These are phyloP conservation scores for Desoria tigrina DNA, from an alignment of 2,888 invertebrate species.

Conservation along the genomic window DNA sequence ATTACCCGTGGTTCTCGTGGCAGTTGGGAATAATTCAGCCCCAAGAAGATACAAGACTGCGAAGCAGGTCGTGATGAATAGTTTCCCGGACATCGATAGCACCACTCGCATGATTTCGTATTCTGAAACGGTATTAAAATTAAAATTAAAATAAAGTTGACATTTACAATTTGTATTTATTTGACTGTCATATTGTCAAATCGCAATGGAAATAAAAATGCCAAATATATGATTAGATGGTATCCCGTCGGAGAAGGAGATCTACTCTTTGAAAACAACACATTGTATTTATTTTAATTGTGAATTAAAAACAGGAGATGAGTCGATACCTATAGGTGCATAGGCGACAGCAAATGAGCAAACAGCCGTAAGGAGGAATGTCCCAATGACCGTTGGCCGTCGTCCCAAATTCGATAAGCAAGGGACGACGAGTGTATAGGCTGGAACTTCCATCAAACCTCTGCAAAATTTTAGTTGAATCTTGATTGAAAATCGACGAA, in stretches of 20 bases:
- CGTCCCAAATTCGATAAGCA: constrained; percentile 24
- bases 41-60: constrained; percentile 46
- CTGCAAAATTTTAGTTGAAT: constrained; percentile 6
- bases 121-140: no score
- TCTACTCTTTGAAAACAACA: no score
- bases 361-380: constrained; percentile 31
- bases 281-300: no score
- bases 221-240: no score
- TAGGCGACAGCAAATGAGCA: constrained; percentile 31
- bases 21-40: constrained; percentile 46
- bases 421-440: constrained; percentile 26
- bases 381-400: constrained; percentile 12
- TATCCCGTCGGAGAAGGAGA: no score
- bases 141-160: no score
- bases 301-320: no score
- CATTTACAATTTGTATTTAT: no score
- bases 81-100: constrained; percentile 43
- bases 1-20: constrained; percentile 36
- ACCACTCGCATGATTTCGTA: constrained; percentile 23
- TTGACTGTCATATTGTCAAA: no score
- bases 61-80: constrained; percentile 43
- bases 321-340: constrained; percentile 33
- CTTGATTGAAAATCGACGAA: neutral
- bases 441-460: constrained; percentile 33
- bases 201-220: no score